Percentiles rank a stretch among this genome's conserved stretches.
Evolutionary conservation across 2,113 vertebrate genomes (phyloP).

Genomic region (Aythya baeri): DNA sequence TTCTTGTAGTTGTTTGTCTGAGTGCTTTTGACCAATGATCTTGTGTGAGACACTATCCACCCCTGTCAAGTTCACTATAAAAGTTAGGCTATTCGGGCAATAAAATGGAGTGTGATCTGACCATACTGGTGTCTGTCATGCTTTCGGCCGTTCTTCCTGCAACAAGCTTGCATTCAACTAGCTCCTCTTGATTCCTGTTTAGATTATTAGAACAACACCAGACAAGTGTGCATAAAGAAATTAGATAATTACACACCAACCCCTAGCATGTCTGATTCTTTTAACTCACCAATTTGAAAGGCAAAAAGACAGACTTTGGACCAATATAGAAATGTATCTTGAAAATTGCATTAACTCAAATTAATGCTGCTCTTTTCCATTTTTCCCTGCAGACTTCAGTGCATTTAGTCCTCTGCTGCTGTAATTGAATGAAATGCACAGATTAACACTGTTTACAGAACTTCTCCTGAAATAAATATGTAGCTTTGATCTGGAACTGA

Average conservation of each 20-base stretch:
- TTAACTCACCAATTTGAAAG: neutral
- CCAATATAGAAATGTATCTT: neutral
- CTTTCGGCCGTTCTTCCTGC: too few relatives aligned
- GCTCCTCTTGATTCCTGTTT: neutral
- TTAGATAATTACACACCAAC: neutral
- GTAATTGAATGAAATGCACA: neutral
- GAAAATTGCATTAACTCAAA: neutral
- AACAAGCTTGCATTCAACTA: neutral
- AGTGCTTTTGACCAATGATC: too few relatives aligned
- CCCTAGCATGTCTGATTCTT: neutral
- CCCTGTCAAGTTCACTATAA: too few relatives aligned
- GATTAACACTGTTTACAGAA: neutral
- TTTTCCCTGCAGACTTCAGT: neutral
- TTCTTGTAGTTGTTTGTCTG: too few relatives aligned
- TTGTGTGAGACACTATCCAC: too few relatives aligned
- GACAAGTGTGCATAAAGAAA: neutral
- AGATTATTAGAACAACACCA: neutral
- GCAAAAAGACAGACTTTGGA: neutral
- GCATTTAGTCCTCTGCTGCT: neutral
- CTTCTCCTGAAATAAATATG: neutral
- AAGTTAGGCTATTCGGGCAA: too few relatives aligned
- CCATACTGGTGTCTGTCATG: too few relatives aligned
- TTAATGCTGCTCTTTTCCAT: neutral
- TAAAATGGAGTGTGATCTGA: too few relatives aligned
- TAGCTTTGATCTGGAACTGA: neutral